A percentile compares a stretch with the other conserved stretches of the same genome.
These are phyloP conservation scores for Notiomystis cincta DNA, from an alignment of 2,113 vertebrate species.

Conservation along the genomic window DNA sequence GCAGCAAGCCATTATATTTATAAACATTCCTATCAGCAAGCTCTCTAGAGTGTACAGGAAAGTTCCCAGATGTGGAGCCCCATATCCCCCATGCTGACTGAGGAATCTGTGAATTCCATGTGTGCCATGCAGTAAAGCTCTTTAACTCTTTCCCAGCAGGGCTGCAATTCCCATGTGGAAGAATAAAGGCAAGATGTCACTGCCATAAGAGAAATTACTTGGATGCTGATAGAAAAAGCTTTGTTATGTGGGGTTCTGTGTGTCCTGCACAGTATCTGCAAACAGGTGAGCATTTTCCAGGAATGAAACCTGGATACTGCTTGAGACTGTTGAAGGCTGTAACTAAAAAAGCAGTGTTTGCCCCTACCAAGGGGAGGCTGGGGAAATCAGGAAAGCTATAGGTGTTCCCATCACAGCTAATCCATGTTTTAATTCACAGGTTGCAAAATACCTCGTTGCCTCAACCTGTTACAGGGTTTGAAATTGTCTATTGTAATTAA, in stretches of 20 bases:
- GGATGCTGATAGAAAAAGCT: background rate
- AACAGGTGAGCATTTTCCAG: background rate
- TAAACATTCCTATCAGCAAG: background rate
- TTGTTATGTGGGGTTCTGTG: background rate
- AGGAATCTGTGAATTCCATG: background rate
- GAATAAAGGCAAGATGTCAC: background rate
- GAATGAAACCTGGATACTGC: background rate
- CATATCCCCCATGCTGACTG: background rate
- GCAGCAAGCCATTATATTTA: background rate
- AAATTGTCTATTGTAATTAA: slow-evolving; percentile 35
- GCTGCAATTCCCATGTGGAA: background rate
- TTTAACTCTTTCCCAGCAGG: background rate
- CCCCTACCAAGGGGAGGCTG: background rate
- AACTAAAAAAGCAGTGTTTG: background rate
- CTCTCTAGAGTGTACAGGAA: background rate
- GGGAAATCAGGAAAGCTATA: background rate
- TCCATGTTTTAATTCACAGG: background rate
- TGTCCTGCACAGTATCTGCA: background rate
- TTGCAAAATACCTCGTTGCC: background rate
- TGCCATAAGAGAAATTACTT: background rate
- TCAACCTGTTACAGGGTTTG: background rate
- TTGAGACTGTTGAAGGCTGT: background rate
- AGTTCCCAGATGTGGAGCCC: background rate
- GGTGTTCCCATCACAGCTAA: background rate
- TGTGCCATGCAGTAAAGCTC: background rate